These are phyloP conservation scores for Semotilus atromaculatus DNA, from an alignment of 2,797 vertebrate genomes.

Conservation along the genomic window DNA sequence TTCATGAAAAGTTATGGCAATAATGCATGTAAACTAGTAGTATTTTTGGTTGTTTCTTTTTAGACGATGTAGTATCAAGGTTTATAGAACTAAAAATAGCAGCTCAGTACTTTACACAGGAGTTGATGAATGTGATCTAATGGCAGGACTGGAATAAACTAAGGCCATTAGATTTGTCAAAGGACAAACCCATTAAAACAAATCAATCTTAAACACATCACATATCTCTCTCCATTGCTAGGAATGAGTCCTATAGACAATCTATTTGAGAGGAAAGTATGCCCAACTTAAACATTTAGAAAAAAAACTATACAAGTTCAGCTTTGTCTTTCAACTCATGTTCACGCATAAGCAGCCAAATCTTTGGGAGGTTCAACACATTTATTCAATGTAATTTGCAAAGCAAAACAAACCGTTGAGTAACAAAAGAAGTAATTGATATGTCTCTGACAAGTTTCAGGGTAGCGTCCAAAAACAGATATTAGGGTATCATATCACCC, in stretches of 20 bases:
- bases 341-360: background rate
- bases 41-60: background rate
- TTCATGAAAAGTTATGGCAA: background rate
- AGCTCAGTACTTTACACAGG: constrained; percentile 4
- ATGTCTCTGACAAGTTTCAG: background rate
- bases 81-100: constrained; percentile 2
- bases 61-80: background rate
- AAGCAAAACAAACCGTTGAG: background rate
- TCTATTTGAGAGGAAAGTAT: constrained; percentile 14
- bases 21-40: background rate
- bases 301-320: constrained; percentile 6
- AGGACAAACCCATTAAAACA: constrained; percentile 42
- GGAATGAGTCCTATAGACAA: constrained; percentile 1
- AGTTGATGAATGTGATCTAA: constrained; percentile 26
- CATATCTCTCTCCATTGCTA: background rate
- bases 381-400: constrained; percentile 5
- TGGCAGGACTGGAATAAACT: constrained; percentile 25
- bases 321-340: constrained; percentile 1
- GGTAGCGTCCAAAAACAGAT: background rate
- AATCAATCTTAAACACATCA: constrained; percentile 34
- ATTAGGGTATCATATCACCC: background rate
- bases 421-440: background rate
- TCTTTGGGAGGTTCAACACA: constrained; percentile 2
- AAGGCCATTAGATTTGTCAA: constrained; percentile 18
- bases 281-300: background rate